Conservation (phyloP, 2,797 vertebrate species). For the Centropyge bicolor region DNA sequence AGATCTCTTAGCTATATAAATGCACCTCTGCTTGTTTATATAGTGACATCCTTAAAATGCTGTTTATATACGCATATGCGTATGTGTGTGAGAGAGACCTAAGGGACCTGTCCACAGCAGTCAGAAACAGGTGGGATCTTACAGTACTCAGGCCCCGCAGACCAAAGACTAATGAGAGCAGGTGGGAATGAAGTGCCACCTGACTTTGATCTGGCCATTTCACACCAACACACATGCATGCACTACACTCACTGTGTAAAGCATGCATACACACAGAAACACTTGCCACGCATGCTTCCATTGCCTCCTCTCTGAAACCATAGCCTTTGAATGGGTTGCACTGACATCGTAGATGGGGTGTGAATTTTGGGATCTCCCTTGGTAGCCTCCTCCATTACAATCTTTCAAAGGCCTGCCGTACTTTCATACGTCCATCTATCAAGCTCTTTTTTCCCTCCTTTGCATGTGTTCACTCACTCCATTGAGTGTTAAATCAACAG, state of each 20-base stretch:
- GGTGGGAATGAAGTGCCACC: conserved; percentile 74
- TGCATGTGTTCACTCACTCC: conserved; percentile 77
- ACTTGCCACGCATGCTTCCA: conserved; percentile 36
- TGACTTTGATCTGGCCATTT: conserved; percentile 75
- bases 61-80: background rate
- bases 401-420: conserved; percentile 76
- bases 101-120: conserved; percentile 33
- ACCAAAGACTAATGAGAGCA: conserved; percentile 82
- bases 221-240: conserved; percentile 30
- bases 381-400: conserved; percentile 74
- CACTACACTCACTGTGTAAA: conserved; percentile 30
- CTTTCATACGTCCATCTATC: conserved; percentile 79
- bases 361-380: conserved; percentile 74
- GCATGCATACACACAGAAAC: conserved; percentile 29
- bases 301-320: conserved; percentile 57
- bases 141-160: conserved; percentile 23
- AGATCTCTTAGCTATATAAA: background rate
- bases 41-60: too few species aligned
- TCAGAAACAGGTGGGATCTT: conserved; percentile 67
- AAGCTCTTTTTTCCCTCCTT: conserved; percentile 71
- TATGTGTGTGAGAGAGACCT: background rate
- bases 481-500: conserved; percentile 79
- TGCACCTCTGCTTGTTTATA: too few species aligned
- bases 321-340: conserved; percentile 65
- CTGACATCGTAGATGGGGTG: conserved; percentile 74